phyloP scores from a whole-genome alignment of 2,797 vertebrate genomes.

The Pangasius djambal region DNA sequence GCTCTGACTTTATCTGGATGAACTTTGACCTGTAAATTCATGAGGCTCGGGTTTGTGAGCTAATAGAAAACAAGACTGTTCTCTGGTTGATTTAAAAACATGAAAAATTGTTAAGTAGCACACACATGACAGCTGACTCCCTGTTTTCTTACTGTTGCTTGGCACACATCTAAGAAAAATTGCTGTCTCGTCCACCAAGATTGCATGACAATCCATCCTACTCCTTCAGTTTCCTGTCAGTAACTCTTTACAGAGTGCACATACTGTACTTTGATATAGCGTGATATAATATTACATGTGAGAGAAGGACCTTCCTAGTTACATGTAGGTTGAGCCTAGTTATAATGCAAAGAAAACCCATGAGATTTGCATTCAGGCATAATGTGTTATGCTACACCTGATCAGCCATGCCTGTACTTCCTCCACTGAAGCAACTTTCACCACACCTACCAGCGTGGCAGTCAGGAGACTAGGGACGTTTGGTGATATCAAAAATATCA shows the following conservation, averaged over 20 bases:
- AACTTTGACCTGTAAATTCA: too few relatives aligned
- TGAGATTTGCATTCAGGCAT: not conserved
- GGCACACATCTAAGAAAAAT: too few relatives aligned
- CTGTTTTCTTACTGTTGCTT: not conserved
- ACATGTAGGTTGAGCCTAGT: not conserved
- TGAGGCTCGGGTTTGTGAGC: not conserved
- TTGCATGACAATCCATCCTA: not conserved
- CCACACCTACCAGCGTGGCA: not conserved
- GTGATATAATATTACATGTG: not conserved
- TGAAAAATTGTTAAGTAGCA: not conserved
- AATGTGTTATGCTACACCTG: not conserved
- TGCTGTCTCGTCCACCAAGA: too few relatives aligned
- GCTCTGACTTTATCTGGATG: not conserved
- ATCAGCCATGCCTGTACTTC: not conserved
- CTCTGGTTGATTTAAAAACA: too few relatives aligned
- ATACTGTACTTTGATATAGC: not conserved
- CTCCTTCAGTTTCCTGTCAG: not conserved
- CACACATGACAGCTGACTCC: not conserved
- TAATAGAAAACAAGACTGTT: too few relatives aligned
- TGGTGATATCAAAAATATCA: not conserved
- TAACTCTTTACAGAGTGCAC: not conserved
- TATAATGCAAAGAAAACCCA: not conserved
- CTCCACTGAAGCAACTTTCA: conserved; percentile 2
- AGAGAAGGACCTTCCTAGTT: not conserved
- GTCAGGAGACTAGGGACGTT: not conserved